Evolutionary conservation across 2,797 vertebrate genomes (phyloP), one percentile per base, ranked within the genome.

Genomic region (Loris lydekkerianus): DNA sequence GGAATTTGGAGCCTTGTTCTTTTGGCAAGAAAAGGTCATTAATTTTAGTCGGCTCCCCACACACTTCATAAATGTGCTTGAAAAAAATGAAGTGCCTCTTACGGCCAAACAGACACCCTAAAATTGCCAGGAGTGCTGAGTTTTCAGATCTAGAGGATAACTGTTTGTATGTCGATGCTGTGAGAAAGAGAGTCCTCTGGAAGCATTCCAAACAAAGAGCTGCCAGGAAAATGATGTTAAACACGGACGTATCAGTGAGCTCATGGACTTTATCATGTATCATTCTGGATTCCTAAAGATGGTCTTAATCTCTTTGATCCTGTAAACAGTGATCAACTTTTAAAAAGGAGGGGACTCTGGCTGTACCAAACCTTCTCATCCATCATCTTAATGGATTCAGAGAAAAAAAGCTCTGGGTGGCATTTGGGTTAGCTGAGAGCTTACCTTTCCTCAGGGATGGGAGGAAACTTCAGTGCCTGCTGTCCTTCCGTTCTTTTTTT

Each of bases 11-110:
- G 90, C 85, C 70, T 86, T 10, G 34, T 94, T 97, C 97, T 97
- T 96, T 96, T 98, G 98, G 95, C 97, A 97, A 95, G 89, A 82
- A 65, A 95, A 75, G 89, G 97, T 98, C 94, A 92, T 98, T 98
- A 95, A 96, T 98, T 97, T 97, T 91, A 40, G 86, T 96, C 86
- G 20, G 89, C 43, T 37, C 63, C 76, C 96, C 91, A 69, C 1
- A 85, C 56, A 61, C 93, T 97, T 96, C 89, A 97, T 95, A 97
- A 95, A 94, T 63, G 86, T 84, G 86, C 83, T 83, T 34, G 63
- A 69, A 95, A 96, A 80, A 80, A 82, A 27, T 17, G 40, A 63
- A 65, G 60, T 10, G 29, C 61, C 40, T 72, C 92, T 69, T 25
- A 1, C 1, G 0, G 13, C 72, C 86, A 40, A 70, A n/a, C 46